Conservation (phyloP, 2,797 vertebrate genomes). For the Octomys mimax region DNA sequence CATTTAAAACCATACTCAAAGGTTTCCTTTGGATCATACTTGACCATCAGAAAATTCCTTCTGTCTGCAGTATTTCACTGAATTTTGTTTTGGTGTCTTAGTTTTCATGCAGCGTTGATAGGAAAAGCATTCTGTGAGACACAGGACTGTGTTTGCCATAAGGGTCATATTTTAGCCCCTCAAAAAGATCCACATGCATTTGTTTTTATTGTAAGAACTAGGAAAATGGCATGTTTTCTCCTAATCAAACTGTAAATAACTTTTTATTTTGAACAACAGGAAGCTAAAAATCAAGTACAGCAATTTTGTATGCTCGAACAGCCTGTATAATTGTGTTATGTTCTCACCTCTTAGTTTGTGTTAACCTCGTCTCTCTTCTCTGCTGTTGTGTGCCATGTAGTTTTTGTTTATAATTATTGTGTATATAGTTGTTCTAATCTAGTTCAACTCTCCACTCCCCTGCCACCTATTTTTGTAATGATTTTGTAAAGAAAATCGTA, state of each 20-base stretch:
- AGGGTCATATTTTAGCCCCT: neutral
- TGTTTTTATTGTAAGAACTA: conserved; percentile 33
- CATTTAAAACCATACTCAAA: neutral
- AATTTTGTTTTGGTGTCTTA: neutral
- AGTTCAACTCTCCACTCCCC: neutral
- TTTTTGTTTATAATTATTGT: neutral
- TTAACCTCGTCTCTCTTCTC: neutral
- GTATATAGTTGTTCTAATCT: neutral
- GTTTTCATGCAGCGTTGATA: neutral
- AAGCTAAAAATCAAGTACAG: neutral
- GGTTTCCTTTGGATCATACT: conserved; percentile 19
- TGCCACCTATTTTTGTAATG: neutral
- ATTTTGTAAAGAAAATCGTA: neutral
- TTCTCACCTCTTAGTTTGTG: neutral
- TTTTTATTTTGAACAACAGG: conserved; percentile 53
- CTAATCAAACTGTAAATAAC: conserved; percentile 28
- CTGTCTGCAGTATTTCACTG: neutral
- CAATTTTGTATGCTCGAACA: neutral
- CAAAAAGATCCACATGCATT: conserved; percentile 18
- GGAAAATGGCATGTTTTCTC: conserved; percentile 24
- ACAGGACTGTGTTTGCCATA: neutral
- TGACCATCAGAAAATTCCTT: neutral
- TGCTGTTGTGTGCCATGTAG: neutral
- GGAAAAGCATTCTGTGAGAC: neutral
- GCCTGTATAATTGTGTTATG: neutral